phyloP scores from a whole-genome alignment of 2,797 vertebrate species.

The Melanotaenia maccullochi region DNA sequence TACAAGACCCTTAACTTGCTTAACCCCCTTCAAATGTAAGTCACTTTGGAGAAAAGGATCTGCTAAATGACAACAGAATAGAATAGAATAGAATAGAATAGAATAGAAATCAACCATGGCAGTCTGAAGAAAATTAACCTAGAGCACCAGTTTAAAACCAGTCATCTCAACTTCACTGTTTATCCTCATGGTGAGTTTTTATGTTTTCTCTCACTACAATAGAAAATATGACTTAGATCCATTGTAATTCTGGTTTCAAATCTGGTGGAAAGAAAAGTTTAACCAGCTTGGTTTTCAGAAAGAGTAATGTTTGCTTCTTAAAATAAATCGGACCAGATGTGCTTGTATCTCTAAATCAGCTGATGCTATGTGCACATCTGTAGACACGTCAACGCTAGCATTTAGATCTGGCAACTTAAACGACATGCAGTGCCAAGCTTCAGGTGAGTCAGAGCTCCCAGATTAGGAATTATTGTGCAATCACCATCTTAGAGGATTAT shows the following conservation, averaged over 20 bases:
- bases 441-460: neutral
- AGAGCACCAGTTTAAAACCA: no score
- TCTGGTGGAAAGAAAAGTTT: neutral
- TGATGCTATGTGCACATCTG: neutral
- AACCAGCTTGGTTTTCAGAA: neutral
- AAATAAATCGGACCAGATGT: neutral
- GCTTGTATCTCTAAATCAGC: neutral
- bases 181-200: no score
- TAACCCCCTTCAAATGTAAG: no score
- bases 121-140: no score
- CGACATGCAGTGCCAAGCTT: neutral
- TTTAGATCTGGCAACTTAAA: neutral
- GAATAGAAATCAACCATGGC: no score
- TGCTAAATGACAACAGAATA: no score
- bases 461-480: constrained; percentile 8
- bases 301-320: neutral
- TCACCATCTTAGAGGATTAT: constrained; percentile 8
- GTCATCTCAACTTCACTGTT: no score
- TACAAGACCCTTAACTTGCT: no score
- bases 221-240: no score
- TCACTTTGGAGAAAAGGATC: no score
- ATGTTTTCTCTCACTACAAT: neutral
- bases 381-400: neutral
- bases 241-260: neutral
- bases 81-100: no score